Percentiles rank a stretch among this genome's conserved stretches.
phyloP scores from a whole-genome alignment of 2,113 vertebrate genomes.

The Merops nubicus region DNA sequence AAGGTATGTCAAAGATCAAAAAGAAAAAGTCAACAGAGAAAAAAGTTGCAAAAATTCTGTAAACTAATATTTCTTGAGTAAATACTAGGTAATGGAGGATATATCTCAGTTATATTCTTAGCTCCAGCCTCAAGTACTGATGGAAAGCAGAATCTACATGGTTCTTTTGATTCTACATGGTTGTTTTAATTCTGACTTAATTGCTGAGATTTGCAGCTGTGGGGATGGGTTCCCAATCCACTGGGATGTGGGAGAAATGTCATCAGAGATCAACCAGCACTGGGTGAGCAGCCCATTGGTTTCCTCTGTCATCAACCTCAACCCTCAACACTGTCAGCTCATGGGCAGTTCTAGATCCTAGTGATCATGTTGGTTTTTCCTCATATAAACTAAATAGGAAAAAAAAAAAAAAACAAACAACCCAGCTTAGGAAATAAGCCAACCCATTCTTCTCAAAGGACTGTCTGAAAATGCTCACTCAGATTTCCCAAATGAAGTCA shows the following conservation, averaged over 20 bases:
- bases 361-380: background rate
- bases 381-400: background rate
- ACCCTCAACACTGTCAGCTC: background rate
- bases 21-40: background rate
- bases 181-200: background rate
- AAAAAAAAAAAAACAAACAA: too few relatives aligned
- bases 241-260: background rate
- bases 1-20: rapidly evolving
- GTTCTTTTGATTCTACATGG: background rate
- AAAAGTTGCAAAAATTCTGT: background rate
- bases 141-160: background rate
- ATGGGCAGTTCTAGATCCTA: background rate
- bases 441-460: background rate
- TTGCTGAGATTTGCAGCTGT: background rate
- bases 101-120: background rate
- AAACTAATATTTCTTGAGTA: background rate
- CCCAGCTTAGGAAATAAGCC: background rate
- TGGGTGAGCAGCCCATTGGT: background rate
- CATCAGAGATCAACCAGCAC: rapidly evolving
- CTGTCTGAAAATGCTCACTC: background rate
- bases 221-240: background rate
- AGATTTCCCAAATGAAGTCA: background rate
- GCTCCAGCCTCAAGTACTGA: background rate
- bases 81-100: background rate
- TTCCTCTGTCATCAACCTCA: background rate